These are phyloP conservation scores for Helicorthomorpha holstii DNA, from an alignment of 1,140 invertebrate species.

Conservation along the genomic window DNA sequence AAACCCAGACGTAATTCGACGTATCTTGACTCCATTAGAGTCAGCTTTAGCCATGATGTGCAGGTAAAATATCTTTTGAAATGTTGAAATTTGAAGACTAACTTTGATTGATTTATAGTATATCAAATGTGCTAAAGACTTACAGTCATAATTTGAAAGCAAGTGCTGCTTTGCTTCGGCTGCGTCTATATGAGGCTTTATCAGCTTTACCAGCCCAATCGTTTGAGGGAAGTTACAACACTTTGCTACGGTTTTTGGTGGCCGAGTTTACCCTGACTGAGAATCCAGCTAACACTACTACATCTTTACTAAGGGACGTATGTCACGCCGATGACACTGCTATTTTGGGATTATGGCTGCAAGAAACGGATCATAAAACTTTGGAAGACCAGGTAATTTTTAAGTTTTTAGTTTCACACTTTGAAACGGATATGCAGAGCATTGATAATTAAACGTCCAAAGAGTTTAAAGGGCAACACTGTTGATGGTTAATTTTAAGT, in stretches of 20 bases:
- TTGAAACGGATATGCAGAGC: constrained; percentile 10
- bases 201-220: constrained; percentile 61
- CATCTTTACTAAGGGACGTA: constrained; percentile 62
- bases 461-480: no score
- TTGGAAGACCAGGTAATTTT: constrained; percentile 85
- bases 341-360: constrained; percentile 67
- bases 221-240: constrained; percentile 69
- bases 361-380: constrained; percentile 87
- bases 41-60: constrained; percentile 83
- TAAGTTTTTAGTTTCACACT: constrained; percentile 12
- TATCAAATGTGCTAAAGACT: constrained; percentile 69
- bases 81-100: not conserved
- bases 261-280: constrained; percentile 93
- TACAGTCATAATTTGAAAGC: constrained; percentile 89
- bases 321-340: constrained; percentile 84
- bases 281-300: constrained; percentile 85
- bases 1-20: constrained; percentile 66
- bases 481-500: no score
- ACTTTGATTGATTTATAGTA: constrained; percentile 30
- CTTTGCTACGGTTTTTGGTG: constrained; percentile 78
- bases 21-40: constrained; percentile 78
- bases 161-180: constrained; percentile 73
- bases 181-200: constrained; percentile 79
- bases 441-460: no score
- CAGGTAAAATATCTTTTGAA: constrained; percentile 73